Evolutionary conservation across 2,888 invertebrate species (phyloP).

Genomic region (Mellilla xanthometata): DNA sequence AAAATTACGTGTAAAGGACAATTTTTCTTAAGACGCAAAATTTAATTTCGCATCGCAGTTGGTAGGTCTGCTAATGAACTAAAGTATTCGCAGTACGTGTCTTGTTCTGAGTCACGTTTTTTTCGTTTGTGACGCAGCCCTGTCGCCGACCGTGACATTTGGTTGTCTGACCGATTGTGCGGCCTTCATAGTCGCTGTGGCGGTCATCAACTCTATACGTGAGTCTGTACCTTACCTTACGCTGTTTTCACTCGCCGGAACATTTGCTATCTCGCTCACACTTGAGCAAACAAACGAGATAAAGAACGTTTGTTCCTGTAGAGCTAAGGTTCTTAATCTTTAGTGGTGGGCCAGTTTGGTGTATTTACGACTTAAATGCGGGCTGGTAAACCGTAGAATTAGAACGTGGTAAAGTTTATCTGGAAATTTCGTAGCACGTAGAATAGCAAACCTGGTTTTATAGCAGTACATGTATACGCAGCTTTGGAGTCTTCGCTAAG

Average conservation of each 20-base stretch:
- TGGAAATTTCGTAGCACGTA: not conserved
- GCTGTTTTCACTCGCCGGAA: slow-evolving; percentile 53
- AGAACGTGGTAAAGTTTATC: slow-evolving; percentile 5
- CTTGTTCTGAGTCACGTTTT: slow-evolving; percentile 65
- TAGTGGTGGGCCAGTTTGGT: slow-evolving; percentile 6
- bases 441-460: no score
- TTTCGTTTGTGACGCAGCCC: slow-evolving; percentile 71
- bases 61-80: not conserved
- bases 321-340: slow-evolving; percentile 21
- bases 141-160: slow-evolving; percentile 77
- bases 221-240: slow-evolving; percentile 61
- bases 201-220: slow-evolving; percentile 77
- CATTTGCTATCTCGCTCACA: slow-evolving; percentile 43
- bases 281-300: slow-evolving; percentile 42
- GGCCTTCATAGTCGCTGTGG: slow-evolving; percentile 76
- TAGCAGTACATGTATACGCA: no score
- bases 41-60: not conserved
- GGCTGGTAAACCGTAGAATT: slow-evolving; percentile 9
- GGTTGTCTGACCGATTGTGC: slow-evolving; percentile 78
- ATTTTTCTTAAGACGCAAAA: no score
- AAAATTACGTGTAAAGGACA: no score
- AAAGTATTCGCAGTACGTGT: slow-evolving; percentile 19
- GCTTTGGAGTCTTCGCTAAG: no score
- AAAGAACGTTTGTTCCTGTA: slow-evolving; percentile 42
- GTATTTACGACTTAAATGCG: slow-evolving; percentile 18